phyloP scores from a whole-genome alignment of 2,797 vertebrate genomes.

The Coendou prehensilis region DNA sequence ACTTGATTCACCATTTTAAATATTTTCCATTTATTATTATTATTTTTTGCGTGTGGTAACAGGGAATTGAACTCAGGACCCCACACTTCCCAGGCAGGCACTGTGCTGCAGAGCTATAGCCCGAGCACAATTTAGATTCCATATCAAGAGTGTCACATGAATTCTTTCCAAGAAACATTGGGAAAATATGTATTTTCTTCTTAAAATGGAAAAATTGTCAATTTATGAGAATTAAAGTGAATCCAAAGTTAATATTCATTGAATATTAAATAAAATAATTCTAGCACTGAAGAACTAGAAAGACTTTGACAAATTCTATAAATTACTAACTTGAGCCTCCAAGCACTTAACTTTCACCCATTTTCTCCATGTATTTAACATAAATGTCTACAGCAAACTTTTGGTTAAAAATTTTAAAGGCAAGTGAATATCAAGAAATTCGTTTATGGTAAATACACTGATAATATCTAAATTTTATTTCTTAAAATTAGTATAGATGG shows the following conservation, averaged over 20 bases:
- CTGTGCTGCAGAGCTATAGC: no score
- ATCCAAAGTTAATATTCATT: conserved; percentile 11
- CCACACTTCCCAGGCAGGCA: no score
- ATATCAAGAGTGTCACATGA: not conserved
- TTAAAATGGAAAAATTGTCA: not conserved
- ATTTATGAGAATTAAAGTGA: conserved; percentile 12
- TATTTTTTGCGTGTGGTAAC: no score
- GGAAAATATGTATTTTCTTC: not conserved
- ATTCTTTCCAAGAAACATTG: not conserved
- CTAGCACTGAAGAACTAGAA: not conserved
- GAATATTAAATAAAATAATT: conserved; percentile 38
- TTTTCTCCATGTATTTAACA: not conserved
- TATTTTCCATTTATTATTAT: not conserved
- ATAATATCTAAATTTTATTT: not conserved
- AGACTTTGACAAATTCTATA: not conserved
- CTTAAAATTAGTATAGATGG: not conserved
- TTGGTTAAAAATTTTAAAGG: conserved; percentile 41
- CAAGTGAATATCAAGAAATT: conserved; percentile 24
- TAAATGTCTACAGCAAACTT: not conserved
- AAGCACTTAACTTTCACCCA: not conserved
- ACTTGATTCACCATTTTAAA: not conserved
- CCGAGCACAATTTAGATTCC: not conserved
- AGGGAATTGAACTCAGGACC: no score
- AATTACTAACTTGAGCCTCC: not conserved
- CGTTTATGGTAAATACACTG: not conserved